A percentile compares a stretch with the other conserved stretches of the same genome.
phyloP scores from a whole-genome alignment of 2,888 invertebrate genomes.

The Stratiomys singularior region DNA sequence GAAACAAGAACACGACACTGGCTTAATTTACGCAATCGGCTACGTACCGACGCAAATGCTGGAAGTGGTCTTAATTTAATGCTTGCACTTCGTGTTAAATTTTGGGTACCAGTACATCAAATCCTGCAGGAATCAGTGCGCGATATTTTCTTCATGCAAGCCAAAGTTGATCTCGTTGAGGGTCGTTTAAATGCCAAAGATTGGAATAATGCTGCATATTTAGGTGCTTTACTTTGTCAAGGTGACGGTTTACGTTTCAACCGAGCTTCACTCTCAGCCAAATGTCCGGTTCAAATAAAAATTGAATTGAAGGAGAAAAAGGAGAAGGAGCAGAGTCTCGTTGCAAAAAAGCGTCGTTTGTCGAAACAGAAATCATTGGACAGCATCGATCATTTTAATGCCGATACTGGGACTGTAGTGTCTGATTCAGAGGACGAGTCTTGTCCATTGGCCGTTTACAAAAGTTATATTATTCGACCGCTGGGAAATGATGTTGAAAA shows the following conservation, averaged over 20 bases:
- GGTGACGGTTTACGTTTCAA: slow-evolving; percentile 64
- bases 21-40: slow-evolving; percentile 83
- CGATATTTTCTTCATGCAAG: slow-evolving; percentile 85
- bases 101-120: slow-evolving; percentile 91
- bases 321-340: slow-evolving; percentile 57
- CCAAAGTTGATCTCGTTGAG: slow-evolving; percentile 79
- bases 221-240: slow-evolving; percentile 82
- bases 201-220: slow-evolving; percentile 74
- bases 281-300: slow-evolving; percentile 60
- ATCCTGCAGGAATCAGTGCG: slow-evolving; percentile 86
- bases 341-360: slow-evolving; percentile 63
- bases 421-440: slow-evolving; percentile 54
- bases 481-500: slow-evolving; percentile 53
- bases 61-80: slow-evolving; percentile 60
- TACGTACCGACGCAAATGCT: slow-evolving; percentile 61
- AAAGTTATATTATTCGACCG: slow-evolving; percentile 61
- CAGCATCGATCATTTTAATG: slow-evolving; percentile 58
- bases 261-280: slow-evolving; percentile 59
- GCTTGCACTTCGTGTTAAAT: slow-evolving; percentile 75
- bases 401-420: slow-evolving; percentile 40
- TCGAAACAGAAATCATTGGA: slow-evolving; percentile 65
- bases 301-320: slow-evolving; percentile 58
- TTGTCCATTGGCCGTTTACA: slow-evolving; percentile 61
- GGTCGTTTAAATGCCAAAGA: slow-evolving; percentile 77
- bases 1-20: slow-evolving; percentile 81